These are phyloP conservation scores for Darevskia mixta DNA, from an alignment of 2,797 vertebrate species.

Conservation along the genomic window DNA sequence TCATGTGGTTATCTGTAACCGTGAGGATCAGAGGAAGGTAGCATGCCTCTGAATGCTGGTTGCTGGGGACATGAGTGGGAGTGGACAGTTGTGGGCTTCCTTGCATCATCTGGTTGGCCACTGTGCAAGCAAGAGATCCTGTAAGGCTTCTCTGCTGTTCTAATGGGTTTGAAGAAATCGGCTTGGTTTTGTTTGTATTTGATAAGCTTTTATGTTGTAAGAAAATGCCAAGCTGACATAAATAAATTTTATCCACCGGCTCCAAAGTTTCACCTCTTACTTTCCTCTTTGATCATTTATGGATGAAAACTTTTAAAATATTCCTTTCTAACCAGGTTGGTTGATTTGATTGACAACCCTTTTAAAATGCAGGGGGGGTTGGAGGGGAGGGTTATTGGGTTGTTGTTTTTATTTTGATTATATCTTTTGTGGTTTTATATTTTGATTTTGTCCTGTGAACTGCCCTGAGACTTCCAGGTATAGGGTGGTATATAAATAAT, in stretches of 20 bases:
- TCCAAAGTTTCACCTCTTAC: background rate
- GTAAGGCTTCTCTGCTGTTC: background rate
- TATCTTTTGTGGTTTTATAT: no score
- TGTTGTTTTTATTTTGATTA: no score
- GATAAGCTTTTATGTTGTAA: background rate
- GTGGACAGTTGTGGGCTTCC: background rate
- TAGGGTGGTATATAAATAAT: no score
- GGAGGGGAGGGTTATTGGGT: no score
- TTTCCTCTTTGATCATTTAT: background rate
- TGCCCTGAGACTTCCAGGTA: no score
- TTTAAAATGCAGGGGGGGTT: no score
- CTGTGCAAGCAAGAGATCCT: background rate
- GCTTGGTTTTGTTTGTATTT: background rate
- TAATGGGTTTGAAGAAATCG: background rate
- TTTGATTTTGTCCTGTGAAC: no score
- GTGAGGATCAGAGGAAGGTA: background rate
- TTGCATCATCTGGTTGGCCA: background rate
- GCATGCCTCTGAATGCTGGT: background rate
- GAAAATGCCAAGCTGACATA: background rate
- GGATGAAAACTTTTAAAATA: background rate
- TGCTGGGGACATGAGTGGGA: background rate
- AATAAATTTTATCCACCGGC: background rate
- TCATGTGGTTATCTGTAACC: background rate
- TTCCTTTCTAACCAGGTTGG: no score
- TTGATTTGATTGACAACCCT: no score